phyloP scores from a whole-genome alignment of 2,797 vertebrate genomes.

The Pipistrellus nathusii region DNA sequence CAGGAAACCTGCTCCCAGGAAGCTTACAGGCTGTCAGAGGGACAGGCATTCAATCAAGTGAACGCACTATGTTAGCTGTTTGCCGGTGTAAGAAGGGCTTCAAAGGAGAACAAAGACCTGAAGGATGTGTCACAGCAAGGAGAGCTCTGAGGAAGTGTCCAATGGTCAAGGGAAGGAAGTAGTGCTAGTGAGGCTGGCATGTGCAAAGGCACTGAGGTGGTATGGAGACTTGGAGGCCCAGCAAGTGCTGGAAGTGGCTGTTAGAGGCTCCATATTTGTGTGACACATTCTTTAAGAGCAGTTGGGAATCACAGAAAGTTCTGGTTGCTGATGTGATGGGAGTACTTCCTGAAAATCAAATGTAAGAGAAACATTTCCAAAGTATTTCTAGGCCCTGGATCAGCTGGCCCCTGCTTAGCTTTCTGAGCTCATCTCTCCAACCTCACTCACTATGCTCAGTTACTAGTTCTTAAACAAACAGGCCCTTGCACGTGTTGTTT shows the following conservation, averaged over 20 bases:
- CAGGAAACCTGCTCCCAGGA: neutral
- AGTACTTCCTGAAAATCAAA: neutral
- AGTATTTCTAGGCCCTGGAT: neutral
- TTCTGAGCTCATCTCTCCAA: neutral
- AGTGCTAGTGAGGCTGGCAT: fast-evolving
- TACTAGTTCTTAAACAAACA: neutral
- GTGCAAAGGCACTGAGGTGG: neutral
- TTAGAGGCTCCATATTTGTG: neutral
- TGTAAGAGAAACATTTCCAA: neutral
- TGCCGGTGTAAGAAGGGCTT: neutral
- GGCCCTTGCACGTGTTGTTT: neutral
- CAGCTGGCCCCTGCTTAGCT: neutral
- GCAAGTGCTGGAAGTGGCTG: neutral
- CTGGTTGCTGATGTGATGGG: neutral
- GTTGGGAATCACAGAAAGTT: neutral
- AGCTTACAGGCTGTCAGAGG: neutral
- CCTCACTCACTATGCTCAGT: no score
- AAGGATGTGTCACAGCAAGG: neutral
- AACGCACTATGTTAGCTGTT: neutral
- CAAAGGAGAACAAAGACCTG: neutral
- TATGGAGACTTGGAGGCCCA: neutral
- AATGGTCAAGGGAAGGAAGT: neutral
- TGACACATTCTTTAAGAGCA: neutral
- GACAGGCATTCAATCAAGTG: neutral
- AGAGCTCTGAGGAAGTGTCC: no score